phyloP scores from a whole-genome alignment of 2,797 vertebrate genomes.

The Pygocentrus nattereri region DNA sequence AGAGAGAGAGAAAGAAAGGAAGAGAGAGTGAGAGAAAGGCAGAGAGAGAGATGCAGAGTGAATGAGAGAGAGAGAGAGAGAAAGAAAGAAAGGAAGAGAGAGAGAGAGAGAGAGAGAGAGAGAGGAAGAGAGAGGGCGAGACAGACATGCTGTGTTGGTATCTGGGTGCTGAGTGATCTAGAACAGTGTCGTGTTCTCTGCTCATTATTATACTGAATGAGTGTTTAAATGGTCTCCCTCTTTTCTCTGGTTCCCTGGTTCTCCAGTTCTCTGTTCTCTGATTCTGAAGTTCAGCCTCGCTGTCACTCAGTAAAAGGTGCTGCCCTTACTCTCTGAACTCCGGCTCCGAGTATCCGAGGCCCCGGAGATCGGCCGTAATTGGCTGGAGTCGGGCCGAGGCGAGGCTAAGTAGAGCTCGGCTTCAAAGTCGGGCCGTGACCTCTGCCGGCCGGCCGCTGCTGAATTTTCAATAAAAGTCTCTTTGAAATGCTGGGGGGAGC shows the following conservation, averaged over 20 bases:
- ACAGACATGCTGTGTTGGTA: no score
- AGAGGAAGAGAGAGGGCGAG: no score
- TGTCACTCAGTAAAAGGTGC: background rate
- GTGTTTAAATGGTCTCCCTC: background rate
- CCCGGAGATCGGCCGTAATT: conserved; percentile 57
- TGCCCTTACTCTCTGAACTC: background rate
- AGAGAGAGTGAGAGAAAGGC: no score
- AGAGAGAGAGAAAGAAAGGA: background rate
- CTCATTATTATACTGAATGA: no score
- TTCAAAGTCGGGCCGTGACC: conserved; percentile 45
- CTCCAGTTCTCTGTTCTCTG: background rate
- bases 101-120: no score
- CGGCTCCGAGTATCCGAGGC: conserved; percentile 13
- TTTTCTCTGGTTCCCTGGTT: background rate
- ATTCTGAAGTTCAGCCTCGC: background rate
- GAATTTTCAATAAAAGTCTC: conserved; percentile 61
- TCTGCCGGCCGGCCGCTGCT: conserved; percentile 41
- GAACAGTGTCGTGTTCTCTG: no score
- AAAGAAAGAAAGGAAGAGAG: no score
- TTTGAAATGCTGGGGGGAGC: conserved; percentile 57
- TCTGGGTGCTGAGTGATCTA: no score
- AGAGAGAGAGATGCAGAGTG: no score
- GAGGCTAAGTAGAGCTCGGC: conserved; percentile 54
- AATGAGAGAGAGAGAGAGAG: no score
- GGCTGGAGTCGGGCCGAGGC: conserved; percentile 59